Conservation (phyloP, 2,113 vertebrate species). For the Numenius arquata region DNA sequence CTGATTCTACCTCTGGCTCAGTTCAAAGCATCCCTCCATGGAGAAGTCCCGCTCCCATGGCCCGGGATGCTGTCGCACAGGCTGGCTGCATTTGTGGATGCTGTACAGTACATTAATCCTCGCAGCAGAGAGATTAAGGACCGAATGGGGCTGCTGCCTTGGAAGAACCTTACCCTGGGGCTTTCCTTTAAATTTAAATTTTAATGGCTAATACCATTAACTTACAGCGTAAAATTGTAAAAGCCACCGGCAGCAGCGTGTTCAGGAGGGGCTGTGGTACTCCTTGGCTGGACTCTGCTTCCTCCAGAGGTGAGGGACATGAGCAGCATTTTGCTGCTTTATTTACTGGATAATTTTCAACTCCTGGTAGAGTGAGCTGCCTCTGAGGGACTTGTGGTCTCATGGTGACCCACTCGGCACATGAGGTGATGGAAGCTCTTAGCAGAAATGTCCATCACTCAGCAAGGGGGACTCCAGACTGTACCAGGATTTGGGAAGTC, state of each 20-base stretch:
- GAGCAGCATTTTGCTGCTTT: not conserved
- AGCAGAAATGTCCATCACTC: not conserved
- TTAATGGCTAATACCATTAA: not conserved
- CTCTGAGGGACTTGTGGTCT: accelerated
- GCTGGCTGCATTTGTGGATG: not conserved
- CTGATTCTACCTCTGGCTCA: not conserved
- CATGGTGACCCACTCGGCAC: not conserved
- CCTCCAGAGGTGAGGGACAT: not conserved
- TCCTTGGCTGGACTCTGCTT: not conserved
- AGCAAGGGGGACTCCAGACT: not conserved
- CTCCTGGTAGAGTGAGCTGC: not conserved
- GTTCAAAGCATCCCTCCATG: not conserved
- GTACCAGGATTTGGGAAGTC: not conserved
- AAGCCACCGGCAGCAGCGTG: not conserved
- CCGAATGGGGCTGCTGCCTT: not conserved
- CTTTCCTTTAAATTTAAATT: not conserved
- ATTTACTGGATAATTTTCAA: not conserved
- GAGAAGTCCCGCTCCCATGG: not conserved
- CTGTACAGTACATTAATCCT: not conserved
- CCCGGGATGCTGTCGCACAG: not conserved
- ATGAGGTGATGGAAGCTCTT: not conserved
- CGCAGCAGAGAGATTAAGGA: not conserved
- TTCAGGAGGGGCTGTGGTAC: not conserved
- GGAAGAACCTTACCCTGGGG: not conserved
- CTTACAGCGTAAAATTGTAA: not conserved